phyloP scores from a whole-genome alignment of 2,888 invertebrate genomes.

The Acleris cristana region DNA sequence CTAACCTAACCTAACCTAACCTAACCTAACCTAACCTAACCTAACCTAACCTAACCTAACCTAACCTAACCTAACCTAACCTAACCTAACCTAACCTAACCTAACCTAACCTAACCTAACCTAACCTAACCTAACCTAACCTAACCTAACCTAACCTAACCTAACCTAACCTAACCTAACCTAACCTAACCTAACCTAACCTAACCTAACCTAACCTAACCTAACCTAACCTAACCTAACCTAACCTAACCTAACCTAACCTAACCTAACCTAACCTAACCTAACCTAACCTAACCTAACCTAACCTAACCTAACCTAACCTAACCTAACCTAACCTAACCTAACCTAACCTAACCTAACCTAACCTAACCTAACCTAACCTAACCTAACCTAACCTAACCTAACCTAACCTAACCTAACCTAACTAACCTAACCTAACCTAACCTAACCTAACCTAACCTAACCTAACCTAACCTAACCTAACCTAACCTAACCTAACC shows the following conservation, averaged over 20 bases:
- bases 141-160: constrained; percentile 21
- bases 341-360: constrained; percentile 19
- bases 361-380: constrained; percentile 20
- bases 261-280: constrained; percentile 15
- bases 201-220: constrained; percentile 20
- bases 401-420: constrained; percentile 20
- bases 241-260: constrained; percentile 17
- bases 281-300: constrained; percentile 18
- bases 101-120: constrained; percentile 22
- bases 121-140: constrained; percentile 21
- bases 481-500: no score
- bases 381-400: constrained; percentile 20
- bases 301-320: constrained; percentile 20
- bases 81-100: constrained; percentile 22
- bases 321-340: constrained; percentile 20
- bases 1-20: constrained; percentile 30
- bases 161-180: constrained; percentile 1
- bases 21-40: constrained; percentile 34
- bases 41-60: constrained; percentile 25
- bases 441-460: constrained; percentile 20
- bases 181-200: constrained; percentile 8
- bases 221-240: constrained; percentile 17
- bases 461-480: constrained; percentile 20
- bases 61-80: constrained; percentile 21
- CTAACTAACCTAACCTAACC: constrained; percentile 17